phyloP scores from a whole-genome alignment of 37 sponge, comb jelly and placozoan genomes.

The Oopsacas minuta region DNA sequence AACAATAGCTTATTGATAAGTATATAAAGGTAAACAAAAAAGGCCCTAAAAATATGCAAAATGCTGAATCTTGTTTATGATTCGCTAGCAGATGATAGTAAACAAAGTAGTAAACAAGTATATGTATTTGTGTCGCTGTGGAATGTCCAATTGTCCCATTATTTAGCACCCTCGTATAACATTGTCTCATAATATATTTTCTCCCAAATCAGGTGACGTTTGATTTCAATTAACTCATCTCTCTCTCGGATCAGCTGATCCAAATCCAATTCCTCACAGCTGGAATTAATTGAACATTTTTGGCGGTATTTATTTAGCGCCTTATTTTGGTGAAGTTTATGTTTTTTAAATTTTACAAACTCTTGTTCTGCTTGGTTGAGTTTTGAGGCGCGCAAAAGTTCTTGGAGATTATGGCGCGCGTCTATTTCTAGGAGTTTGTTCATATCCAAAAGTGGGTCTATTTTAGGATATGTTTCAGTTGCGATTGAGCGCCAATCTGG shows the following conservation, averaged over 20 bases:
- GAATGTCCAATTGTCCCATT: no score
- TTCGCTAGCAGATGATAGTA: no score
- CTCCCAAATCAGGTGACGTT: background rate
- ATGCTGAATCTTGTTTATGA: no score
- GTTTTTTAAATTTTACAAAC: slow-evolving; percentile 4
- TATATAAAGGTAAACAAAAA: no score
- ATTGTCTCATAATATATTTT: background rate
- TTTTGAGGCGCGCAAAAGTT: background rate
- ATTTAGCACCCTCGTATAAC: no score
- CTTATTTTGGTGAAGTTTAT: slow-evolving; percentile 7
- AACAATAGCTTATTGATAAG: no score
- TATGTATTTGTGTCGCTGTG: no score
- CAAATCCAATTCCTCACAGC: background rate
- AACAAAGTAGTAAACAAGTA: no score
- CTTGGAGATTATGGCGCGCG: background rate
- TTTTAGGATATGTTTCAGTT: background rate
- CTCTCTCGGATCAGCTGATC: background rate
- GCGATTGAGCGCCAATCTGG: background rate
- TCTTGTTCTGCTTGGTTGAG: background rate
- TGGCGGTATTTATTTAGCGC: slow-evolving; percentile 2
- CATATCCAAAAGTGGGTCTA: background rate
- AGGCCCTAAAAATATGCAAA: no score
- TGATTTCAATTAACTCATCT: background rate
- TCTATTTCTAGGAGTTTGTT: background rate
- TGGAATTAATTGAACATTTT: background rate